A percentile compares a stretch with the other conserved stretches of the same genome.
These are phyloP conservation scores for Leptinotarsa juncta DNA, from an alignment of 2,888 invertebrate species.

Conservation along the genomic window DNA sequence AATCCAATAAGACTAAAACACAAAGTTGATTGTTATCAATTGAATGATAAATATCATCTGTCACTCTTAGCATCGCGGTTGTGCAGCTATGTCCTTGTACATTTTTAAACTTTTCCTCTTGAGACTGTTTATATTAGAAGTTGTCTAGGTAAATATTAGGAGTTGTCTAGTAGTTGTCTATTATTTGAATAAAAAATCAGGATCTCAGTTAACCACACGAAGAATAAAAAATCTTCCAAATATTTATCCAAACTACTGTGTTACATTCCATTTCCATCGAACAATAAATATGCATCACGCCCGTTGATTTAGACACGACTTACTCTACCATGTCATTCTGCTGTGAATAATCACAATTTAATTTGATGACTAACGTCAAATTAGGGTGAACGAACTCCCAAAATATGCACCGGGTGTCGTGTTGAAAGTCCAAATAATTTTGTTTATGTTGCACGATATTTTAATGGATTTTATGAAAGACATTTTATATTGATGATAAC, in stretches of 20 bases:
- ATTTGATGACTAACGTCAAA: constrained; percentile 41
- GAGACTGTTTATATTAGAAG: no score
- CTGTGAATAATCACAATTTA: constrained; percentile 42
- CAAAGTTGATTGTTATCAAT: no score
- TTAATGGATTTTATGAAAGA: constrained; percentile 20
- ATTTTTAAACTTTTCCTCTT: no score
- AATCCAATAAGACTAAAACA: no score
- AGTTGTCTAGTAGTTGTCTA: no score
- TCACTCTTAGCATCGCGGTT: no score
- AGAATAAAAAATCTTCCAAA: neutral
- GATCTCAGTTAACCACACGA: neutral
- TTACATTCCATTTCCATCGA: constrained; percentile 24
- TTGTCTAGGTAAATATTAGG: no score
- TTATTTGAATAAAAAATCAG: neutral
- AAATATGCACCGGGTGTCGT: constrained; percentile 33
- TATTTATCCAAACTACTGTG: neutral
- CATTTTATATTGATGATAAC: constrained; percentile 20
- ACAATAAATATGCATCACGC: constrained; percentile 36
- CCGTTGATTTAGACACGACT: constrained; percentile 34
- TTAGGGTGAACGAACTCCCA: constrained; percentile 34
- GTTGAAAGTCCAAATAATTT: constrained; percentile 33
- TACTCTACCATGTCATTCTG: constrained; percentile 36
- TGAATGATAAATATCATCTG: no score
- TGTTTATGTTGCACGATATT: constrained; percentile 30
- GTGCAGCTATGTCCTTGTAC: no score